Percentiles rank a stretch among this genome's conserved stretches.
Conservation (phyloP, 2,113 vertebrate genomes). For the Indicator indicator region DNA sequence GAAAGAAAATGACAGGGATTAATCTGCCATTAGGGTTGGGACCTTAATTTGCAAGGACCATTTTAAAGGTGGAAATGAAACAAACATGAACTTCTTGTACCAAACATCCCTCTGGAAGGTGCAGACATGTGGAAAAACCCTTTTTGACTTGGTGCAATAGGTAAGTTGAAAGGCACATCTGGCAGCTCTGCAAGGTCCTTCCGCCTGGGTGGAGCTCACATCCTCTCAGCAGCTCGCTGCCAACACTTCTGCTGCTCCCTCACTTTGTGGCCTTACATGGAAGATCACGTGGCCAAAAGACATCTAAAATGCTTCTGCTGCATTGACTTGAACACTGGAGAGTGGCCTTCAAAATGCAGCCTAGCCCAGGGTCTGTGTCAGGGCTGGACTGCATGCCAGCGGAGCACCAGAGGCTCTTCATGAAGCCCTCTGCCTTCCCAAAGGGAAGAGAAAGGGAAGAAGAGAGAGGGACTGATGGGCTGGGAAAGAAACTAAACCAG, state of each 20-base stretch:
- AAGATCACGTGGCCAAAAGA: neutral
- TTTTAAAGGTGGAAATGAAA: neutral
- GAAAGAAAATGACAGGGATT: neutral
- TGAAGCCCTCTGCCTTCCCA: too few relatives aligned
- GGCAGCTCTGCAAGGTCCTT: neutral
- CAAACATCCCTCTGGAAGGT: neutral
- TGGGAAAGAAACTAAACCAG: too few relatives aligned
- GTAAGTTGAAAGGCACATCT: neutral
- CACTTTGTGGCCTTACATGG: neutral
- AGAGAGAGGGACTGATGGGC: too few relatives aligned
- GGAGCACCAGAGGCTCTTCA: too few relatives aligned
- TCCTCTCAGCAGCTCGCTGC: neutral
- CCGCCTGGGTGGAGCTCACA: slow-evolving; percentile 21
- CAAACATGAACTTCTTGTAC: neutral
- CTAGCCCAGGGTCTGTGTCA: neutral
- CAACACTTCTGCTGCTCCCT: neutral
- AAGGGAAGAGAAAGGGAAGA: too few relatives aligned
- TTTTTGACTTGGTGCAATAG: neutral
- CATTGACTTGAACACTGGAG: neutral
- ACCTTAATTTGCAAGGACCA: neutral
- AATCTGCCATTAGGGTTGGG: neutral
- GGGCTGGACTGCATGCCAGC: too few relatives aligned
- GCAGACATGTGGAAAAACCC: neutral
- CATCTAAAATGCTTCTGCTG: neutral
- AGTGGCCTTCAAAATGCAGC: neutral